A percentile compares a stretch with the other conserved stretches of the same genome.
These are phyloP conservation scores for Protomyctophum bolini DNA, from an alignment of 2,113 vertebrate genomes.

Conservation along the genomic window DNA sequence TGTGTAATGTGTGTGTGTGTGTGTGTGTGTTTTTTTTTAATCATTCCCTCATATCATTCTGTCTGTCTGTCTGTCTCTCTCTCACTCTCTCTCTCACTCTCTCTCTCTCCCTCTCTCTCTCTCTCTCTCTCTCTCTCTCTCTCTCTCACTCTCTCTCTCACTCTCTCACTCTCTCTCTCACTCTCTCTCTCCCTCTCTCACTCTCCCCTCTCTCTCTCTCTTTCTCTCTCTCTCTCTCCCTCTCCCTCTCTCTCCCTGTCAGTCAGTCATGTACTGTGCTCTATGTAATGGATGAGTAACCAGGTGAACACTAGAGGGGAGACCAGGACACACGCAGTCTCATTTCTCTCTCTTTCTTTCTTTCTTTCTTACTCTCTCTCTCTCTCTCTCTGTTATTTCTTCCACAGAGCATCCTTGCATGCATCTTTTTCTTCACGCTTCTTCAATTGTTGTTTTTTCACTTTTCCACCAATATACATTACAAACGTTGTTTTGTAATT, in stretches of 20 bases:
- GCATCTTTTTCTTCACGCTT: neutral
- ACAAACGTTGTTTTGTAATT: conserved; percentile 64
- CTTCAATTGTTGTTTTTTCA: conserved; percentile 57
- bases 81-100: conserved; percentile 3
- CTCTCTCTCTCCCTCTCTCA: neutral
- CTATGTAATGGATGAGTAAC: conserved; percentile 78
- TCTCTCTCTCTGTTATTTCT: neutral
- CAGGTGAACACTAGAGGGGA: conserved; percentile 75
- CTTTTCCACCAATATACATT: conserved; percentile 43
- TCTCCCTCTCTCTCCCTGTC: conserved; percentile 42
- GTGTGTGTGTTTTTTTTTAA: neutral
- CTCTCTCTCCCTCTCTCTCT: neutral
- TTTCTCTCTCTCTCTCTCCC: conserved; percentile 6
- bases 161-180: conserved; percentile 9
- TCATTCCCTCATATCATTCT: neutral
- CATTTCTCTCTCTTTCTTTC: conserved; percentile 25
- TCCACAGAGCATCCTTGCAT: neutral
- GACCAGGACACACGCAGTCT: conserved; percentile 59
- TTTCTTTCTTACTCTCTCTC: neutral
- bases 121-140: conserved; percentile 27
- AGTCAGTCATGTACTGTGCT: conserved; percentile 75
- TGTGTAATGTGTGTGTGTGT: conserved; percentile 46
- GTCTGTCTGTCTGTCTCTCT: conserved; percentile 17
- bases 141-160: conserved; percentile 23
- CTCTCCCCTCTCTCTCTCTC: conserved; percentile 59